phyloP scores from a whole-genome alignment of 2,113 vertebrate genomes.

The Enhydra lutris region DNA sequence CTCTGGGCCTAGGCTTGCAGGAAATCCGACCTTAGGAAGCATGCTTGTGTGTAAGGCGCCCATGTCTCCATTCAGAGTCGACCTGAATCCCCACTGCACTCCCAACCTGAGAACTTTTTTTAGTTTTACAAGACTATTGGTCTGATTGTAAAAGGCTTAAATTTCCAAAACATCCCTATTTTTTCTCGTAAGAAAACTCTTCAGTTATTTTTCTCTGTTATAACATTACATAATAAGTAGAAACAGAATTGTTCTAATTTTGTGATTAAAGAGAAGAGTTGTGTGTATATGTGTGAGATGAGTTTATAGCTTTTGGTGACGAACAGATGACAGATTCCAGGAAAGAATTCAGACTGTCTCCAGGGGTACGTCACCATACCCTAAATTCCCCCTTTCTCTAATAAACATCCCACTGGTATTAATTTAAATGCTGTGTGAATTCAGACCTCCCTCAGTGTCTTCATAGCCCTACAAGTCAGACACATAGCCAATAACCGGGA shows the following conservation, averaged over 20 bases:
- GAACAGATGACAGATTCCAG: not conserved
- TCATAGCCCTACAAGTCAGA: not conserved
- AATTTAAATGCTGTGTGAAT: not conserved
- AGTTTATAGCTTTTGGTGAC: not conserved
- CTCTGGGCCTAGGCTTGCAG: not conserved
- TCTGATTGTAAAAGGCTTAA: not conserved
- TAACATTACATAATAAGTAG: not conserved
- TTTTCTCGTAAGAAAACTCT: not conserved
- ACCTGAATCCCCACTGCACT: not conserved
- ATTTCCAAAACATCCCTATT: not conserved
- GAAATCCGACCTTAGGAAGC: not conserved
- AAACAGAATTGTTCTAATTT: not conserved
- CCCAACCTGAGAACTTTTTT: not conserved
- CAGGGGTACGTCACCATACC: not conserved
- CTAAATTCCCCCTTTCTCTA: not conserved
- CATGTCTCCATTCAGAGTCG: not conserved
- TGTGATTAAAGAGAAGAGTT: not conserved
- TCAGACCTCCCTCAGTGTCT: not conserved
- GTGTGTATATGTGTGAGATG: not conserved
- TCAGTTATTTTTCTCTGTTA: not conserved
- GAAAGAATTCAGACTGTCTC: not conserved
- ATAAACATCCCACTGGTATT: not conserved
- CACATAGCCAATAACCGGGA: rapidly evolving
- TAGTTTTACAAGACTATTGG: not conserved
- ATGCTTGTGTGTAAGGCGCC: rapidly evolving